A percentile compares a stretch with the other conserved stretches of the same genome.
These are phyloP conservation scores for Alviniconcha marisindica DNA, from an alignment of 1,140 invertebrate species.

Conservation along the genomic window DNA sequence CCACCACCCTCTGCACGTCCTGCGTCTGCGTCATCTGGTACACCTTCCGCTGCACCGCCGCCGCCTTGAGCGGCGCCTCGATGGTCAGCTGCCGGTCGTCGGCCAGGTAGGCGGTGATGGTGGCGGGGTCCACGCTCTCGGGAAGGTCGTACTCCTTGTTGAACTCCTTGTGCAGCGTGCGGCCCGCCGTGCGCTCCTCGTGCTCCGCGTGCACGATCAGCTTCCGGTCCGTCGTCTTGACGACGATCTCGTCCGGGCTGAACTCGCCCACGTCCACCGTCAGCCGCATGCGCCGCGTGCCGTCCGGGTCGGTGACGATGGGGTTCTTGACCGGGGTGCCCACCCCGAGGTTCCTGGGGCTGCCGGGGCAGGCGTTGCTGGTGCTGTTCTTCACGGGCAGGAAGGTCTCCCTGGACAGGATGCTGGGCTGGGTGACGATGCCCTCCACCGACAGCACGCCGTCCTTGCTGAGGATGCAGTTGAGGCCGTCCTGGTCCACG, in stretches of 20 bases:
- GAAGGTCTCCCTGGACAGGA: slow-evolving; percentile 51
- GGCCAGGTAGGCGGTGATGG: slow-evolving; percentile 72
- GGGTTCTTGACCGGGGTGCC: slow-evolving; percentile 70
- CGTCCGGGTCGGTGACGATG: slow-evolving; percentile 71
- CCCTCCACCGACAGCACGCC: slow-evolving; percentile 72
- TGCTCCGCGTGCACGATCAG: slow-evolving; percentile 73
- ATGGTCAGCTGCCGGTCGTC: slow-evolving; percentile 73
- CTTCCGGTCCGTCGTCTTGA: slow-evolving; percentile 73
- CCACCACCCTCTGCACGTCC: slow-evolving; percentile 67
- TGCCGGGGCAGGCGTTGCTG: slow-evolving; percentile 16
- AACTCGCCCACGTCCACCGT: slow-evolving; percentile 71
- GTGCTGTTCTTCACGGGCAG: slow-evolving; percentile 52
- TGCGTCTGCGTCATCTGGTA: slow-evolving; percentile 70
- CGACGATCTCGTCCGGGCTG: slow-evolving; percentile 72
- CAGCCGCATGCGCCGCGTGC: slow-evolving; percentile 67
- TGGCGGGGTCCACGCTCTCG: slow-evolving; percentile 72
- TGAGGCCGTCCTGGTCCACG: slow-evolving; percentile 70
- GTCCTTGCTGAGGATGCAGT: slow-evolving; percentile 72
- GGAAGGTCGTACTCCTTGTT: slow-evolving; percentile 75
- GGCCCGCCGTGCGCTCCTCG: slow-evolving; percentile 70
- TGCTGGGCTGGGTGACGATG: slow-evolving; percentile 44
- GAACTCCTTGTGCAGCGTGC: slow-evolving; percentile 74
- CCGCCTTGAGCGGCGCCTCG: slow-evolving; percentile 73
- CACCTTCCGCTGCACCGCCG: slow-evolving; percentile 52
- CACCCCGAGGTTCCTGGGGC: slow-evolving; percentile 53